Conservation (phyloP, 2,888 invertebrate genomes). For the Apamea anceps region DNA sequence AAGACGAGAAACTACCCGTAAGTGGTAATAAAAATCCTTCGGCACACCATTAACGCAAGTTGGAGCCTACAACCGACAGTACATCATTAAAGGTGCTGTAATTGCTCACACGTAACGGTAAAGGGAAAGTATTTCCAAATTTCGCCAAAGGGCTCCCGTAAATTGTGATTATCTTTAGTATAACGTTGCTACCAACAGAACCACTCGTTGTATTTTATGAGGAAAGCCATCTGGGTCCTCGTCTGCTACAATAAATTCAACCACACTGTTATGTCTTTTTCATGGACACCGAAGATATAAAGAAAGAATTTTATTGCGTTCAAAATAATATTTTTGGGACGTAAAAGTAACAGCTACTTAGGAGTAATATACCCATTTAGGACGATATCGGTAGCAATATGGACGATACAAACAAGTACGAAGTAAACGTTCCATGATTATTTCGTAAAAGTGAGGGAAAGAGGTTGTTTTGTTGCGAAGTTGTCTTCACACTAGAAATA, state of each 20-base stretch:
- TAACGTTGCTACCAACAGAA: constrained; percentile 84
- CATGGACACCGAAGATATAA: constrained; percentile 85
- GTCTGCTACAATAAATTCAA: constrained; percentile 88
- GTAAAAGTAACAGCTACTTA: constrained; percentile 73
- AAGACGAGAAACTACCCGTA: constrained; percentile 67
- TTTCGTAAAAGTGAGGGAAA: constrained; percentile 57
- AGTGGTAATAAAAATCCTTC: constrained; percentile 76
- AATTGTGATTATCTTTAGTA: constrained; percentile 90
- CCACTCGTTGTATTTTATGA: constrained; percentile 89
- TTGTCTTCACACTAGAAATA: constrained; percentile 61
- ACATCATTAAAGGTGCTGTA: constrained; percentile 83
- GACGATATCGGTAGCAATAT: constrained; percentile 57
- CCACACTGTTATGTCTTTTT: constrained; percentile 88
- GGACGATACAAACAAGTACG: constrained; percentile 59
- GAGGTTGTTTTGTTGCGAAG: constrained; percentile 49
- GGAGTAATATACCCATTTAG: constrained; percentile 67
- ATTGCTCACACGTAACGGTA: constrained; percentile 82
- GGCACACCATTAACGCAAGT: constrained; percentile 74
- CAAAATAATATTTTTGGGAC: constrained; percentile 81
- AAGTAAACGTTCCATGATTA: constrained; percentile 64
- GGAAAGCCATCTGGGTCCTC: constrained; percentile 88
- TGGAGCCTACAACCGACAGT: constrained; percentile 71
- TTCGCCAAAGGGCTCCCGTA: constrained; percentile 83
- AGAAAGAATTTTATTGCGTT: constrained; percentile 84
- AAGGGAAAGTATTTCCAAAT: constrained; percentile 83